Evolutionary conservation across 2,113 vertebrate genomes (phyloP).

Genomic region (Ranitomeya imitator): DNA sequence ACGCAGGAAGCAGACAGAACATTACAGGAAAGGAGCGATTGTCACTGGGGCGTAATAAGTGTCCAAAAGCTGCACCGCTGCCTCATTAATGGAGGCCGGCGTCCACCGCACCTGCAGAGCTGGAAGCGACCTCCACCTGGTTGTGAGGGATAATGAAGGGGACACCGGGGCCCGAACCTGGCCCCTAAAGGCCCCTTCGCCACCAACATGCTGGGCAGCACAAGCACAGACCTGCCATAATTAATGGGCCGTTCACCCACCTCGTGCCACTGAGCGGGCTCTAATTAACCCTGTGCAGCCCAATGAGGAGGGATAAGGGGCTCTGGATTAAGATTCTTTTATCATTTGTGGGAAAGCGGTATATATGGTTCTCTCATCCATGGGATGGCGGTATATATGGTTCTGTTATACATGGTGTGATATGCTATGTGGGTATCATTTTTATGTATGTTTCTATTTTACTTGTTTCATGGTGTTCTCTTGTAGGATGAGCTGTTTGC

Average conservation of each 20-base stretch:
- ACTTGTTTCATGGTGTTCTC: too few species aligned
- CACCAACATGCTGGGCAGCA: too few species aligned
- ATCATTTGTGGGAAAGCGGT: too few species aligned
- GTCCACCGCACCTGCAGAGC: neutral
- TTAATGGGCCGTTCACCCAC: neutral
- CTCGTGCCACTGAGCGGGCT: neutral
- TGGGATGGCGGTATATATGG: too few species aligned
- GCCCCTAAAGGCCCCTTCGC: conserved; percentile 1
- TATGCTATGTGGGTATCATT: too few species aligned
- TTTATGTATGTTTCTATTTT: too few species aligned
- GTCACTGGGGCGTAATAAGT: conserved; percentile 10
- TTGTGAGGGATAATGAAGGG: conserved; percentile 30
- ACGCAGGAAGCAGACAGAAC: neutral
- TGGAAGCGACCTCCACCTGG: too few species aligned
- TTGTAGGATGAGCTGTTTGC: too few species aligned
- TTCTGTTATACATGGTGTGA: too few species aligned
- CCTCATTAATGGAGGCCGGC: neutral
- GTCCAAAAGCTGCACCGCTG: neutral
- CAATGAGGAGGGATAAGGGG: neutral
- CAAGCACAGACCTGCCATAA: too few species aligned
- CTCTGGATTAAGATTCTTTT: neutral
- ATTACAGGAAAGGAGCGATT: conserved; percentile 18
- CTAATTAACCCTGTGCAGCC: neutral
- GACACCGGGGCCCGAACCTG: neutral
- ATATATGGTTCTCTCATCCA: too few species aligned